Evolutionary conservation across 2,888 invertebrate species (phyloP), one percentile per base, ranked within the genome.

Genomic region (Drosophila suboccidentalis): DNA sequence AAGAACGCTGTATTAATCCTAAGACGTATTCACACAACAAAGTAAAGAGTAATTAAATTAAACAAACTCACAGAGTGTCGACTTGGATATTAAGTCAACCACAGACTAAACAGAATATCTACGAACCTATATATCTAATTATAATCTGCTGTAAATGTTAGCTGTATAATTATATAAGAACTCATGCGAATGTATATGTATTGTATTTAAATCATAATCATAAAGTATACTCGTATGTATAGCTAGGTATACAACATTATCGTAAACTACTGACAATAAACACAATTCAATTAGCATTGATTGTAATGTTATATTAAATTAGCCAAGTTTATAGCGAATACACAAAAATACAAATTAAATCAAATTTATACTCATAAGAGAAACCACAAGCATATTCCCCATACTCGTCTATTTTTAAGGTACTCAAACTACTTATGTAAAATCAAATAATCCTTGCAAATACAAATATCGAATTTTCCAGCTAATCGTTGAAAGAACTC

Each of bases 211-310:
- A 58, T 17, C 22, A 46, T 46, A 38, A 38, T 32, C 22, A 43
- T 43, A n/a, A 47, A 58, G 19, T 39, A 51, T 41, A 47, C 47
- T 47, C 57, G 39, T 41, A 46, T 55, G 19, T 57, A 43, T 57
- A 63, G 57, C 49, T 57, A 63, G 63, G 57, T 57, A 63, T 57
- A 50, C 49, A 39, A 63, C 41, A 55, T 82, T 71, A 84, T 77
- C 90, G 91, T 91, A 90, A 92, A 92, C 90, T 89, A 90, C 90
- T 91, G 92, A 92, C 92, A 92, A 92, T 92, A 92, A 88, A 74
- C 71, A 71, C 63, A 85, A 86, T 90, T 91, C 90, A 91, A 91
- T 91, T 91, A 91, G 78, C 83, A 68, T 79, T 75, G 81, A 78
- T 34, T 38, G 46, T 63, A 55, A 51, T 32, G 29, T 50, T 29